Base-by-base conservation (phyloP, 53 echinoderm and acorn worm species). In the Antedon mediterranea region DNA sequence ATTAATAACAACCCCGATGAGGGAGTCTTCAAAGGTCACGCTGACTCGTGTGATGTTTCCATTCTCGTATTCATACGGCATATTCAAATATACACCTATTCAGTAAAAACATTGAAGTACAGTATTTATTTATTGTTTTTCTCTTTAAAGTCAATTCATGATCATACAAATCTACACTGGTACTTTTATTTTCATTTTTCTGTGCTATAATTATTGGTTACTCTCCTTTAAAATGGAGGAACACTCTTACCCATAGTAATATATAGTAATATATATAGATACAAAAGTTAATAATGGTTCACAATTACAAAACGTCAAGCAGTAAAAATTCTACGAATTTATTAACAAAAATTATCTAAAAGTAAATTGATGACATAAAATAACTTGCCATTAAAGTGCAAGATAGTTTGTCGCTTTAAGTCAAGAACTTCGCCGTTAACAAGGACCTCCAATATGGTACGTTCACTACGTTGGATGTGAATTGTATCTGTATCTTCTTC, bases 41-140 rank as follows among this genome's bases (percentile, higher is more conserved):
- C 89, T 80, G 33, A 94, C 87, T 76, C 91, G 94, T 9, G 94
- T 94, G 32, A 87, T 71, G 85, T 94, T 94, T 3, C 94, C 91
- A 3, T 83, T 77, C 78, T 94, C 94, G 75, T 94, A 85, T 18
- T n/a, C 43, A 34, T 82, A 83, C 7, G 94, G 94, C 73, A 94
- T 90, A 30, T 87, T 87, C 2, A 94, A 70, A 85, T 84, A 94
- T 33, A 91, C 83, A 37, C 91, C 94, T 88, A 82, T 28, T 71
- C 34, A 37, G 11, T 37, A 37, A 37, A 6, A 37, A 37, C n/a
- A n/a, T n/a, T n/a, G n/a, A n/a, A n/a, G n/a, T n/a, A n/a, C n/a
- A n/a, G n/a, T n/a, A n/a, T n/a, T n/a, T 37, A 37, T 37, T 6
- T 37, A 37, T 4, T 37, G 37, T 4, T 37, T 37, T 4, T 11